phyloP scores from a whole-genome alignment of 2,797 vertebrate species.

The Tapirus indicus region DNA sequence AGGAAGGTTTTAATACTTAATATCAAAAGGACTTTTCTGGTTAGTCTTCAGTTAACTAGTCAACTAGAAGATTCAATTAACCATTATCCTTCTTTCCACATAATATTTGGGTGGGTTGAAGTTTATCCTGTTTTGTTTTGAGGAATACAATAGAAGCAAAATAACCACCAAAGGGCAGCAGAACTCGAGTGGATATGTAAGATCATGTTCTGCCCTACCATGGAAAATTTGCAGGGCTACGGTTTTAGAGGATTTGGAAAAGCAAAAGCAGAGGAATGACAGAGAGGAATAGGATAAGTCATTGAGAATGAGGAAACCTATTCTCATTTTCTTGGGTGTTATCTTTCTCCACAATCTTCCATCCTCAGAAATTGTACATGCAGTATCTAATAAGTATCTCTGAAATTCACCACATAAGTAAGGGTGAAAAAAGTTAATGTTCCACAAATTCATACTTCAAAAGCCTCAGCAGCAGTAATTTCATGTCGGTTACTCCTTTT shows the following conservation, averaged over 20 bases:
- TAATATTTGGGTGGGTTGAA: not conserved
- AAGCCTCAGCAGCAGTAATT: not conserved
- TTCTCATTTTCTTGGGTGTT: not conserved
- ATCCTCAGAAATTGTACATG: not conserved
- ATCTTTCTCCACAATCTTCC: not conserved
- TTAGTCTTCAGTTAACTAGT: not conserved
- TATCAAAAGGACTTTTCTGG: not conserved
- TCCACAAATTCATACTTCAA: not conserved
- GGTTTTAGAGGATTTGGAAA: not conserved
- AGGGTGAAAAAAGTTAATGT: not conserved
- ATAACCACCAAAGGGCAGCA: slow-evolving; percentile 33
- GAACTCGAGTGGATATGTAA: not conserved
- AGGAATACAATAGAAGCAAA: not conserved
- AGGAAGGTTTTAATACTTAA: not conserved
- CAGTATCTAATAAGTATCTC: not conserved
- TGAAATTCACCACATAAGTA: not conserved
- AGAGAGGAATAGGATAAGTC: not conserved
- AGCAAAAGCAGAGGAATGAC: not conserved
- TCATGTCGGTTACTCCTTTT: not conserved
- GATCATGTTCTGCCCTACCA: not conserved
- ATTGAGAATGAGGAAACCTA: not conserved
- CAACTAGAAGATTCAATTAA: not conserved
- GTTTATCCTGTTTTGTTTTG: not conserved
- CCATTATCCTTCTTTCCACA: not conserved
- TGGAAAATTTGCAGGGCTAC: not conserved